A percentile compares a stretch with the other conserved stretches of the same genome.
These are phyloP conservation scores for Pedetes capensis DNA, from an alignment of 2,113 vertebrate genomes.

Conservation along the genomic window DNA sequence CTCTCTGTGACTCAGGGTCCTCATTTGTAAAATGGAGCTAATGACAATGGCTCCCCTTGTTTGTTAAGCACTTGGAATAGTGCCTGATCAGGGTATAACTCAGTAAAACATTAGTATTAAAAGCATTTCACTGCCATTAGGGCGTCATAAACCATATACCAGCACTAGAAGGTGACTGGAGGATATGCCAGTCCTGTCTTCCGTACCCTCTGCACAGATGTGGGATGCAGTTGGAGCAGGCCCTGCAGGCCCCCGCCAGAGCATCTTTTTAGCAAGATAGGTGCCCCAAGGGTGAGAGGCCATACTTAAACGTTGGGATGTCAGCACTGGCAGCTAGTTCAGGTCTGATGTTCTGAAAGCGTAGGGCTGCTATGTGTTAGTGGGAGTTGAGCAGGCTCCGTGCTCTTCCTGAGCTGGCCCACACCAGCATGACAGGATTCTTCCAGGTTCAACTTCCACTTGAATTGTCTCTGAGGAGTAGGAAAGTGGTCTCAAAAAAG, in stretches of 20 bases:
- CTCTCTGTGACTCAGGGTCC: not conserved
- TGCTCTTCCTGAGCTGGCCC: not conserved
- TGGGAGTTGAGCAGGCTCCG: accelerated
- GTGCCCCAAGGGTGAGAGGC: accelerated
- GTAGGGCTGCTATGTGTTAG: accelerated
- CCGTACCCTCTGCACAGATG: not conserved
- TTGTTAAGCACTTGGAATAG: not conserved
- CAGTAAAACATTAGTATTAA: no score
- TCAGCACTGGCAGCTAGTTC: accelerated
- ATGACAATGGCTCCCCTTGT: not conserved
- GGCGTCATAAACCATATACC: accelerated
- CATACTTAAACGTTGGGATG: not conserved
- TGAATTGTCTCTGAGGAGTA: not conserved
- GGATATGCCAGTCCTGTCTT: accelerated
- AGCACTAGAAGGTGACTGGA: accelerated
- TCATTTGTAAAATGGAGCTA: not conserved
- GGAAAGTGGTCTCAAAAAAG: not conserved
- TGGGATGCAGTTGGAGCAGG: not conserved
- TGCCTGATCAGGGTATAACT: no score
- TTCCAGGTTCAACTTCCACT: accelerated
- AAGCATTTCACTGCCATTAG: accelerated
- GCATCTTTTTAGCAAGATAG: not conserved
- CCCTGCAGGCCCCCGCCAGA: accelerated
- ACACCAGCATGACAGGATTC: accelerated
- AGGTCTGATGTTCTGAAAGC: not conserved